phyloP scores from a whole-genome alignment of 2,113 vertebrate species.

The Thunnus thynnus region DNA sequence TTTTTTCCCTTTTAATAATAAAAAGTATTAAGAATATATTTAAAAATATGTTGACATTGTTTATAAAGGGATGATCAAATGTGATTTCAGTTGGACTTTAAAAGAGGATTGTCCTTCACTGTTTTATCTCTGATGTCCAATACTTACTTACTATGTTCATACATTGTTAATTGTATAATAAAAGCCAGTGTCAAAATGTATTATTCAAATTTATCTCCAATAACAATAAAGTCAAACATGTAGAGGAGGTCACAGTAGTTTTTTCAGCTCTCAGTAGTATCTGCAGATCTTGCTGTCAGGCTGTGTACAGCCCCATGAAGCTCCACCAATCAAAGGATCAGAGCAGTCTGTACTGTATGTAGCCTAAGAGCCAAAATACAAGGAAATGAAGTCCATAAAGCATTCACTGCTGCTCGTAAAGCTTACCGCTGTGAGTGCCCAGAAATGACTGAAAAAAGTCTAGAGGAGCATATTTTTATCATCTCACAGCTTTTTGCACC shows the following conservation, averaged over 20 bases:
- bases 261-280: not conserved
- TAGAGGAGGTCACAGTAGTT: not conserved
- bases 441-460: constrained; percentile 1
- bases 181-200: no score
- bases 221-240: not conserved
- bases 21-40: no score
- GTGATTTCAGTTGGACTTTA: no score
- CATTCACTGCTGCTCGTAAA: constrained; percentile 19
- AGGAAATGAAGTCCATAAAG: constrained; percentile 26
- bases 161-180: no score
- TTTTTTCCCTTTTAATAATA: no score
- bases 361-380: constrained; percentile 23
- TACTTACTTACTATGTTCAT: no score
- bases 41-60: no score
- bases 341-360: constrained; percentile 1
- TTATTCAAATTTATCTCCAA: no score
- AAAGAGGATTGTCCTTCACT: no score
- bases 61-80: no score
- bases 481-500: constrained; percentile 9
- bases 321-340: not conserved
- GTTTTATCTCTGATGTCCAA: no score
- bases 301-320: constrained; percentile 1
- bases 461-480: constrained; percentile 30
- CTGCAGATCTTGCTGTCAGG: no score
- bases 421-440: not conserved